Evolutionary conservation across 2,888 invertebrate species (phyloP).

Genomic region (Palloptera scutellata): DNA sequence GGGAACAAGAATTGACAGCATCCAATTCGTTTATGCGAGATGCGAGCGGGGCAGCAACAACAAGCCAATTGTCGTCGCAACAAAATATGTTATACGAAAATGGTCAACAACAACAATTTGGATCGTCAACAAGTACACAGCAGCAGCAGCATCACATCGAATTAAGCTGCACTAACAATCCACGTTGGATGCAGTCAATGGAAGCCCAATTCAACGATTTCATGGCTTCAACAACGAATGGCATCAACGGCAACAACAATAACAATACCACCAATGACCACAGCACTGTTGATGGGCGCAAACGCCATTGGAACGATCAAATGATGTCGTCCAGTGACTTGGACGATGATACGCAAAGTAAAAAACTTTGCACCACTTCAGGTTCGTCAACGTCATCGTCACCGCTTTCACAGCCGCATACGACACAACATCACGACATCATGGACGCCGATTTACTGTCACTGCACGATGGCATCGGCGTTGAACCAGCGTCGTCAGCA

Average conservation of each 20-base stretch:
- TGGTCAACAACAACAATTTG: conserved; percentile 34
- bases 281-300: conserved; percentile 42
- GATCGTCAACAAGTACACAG: conserved; percentile 26
- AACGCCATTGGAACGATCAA: conserved; percentile 57
- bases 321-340: conserved; percentile 52
- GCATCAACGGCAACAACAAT: conserved; percentile 6
- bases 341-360: conserved; percentile 50
- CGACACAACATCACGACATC: conserved; percentile 45
- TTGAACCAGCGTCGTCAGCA: conserved; percentile 41
- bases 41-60: conserved; percentile 6
- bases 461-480: conserved; percentile 54
- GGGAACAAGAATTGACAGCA: conserved; percentile 46
- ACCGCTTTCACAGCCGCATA: conserved; percentile 41
- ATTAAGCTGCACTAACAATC: conserved; percentile 56
- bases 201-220: conserved; percentile 60
- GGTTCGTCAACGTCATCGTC: conserved; percentile 54
- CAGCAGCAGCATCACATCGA: conserved; percentile 56
- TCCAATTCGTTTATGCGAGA: conserved; percentile 39
- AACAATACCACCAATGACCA: conserved; percentile 5
- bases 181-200: conserved; percentile 62
- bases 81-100: conserved; percentile 27
- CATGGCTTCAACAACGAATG: conserved; percentile 44
- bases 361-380: conserved; percentile 50
- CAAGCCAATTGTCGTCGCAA: conserved; percentile 1
- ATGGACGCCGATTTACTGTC: conserved; percentile 55